Evolutionary conservation across 2,113 vertebrate species (phyloP), one percentile per base, ranked within the genome.

Genomic region (Zosterops borbonicus): DNA sequence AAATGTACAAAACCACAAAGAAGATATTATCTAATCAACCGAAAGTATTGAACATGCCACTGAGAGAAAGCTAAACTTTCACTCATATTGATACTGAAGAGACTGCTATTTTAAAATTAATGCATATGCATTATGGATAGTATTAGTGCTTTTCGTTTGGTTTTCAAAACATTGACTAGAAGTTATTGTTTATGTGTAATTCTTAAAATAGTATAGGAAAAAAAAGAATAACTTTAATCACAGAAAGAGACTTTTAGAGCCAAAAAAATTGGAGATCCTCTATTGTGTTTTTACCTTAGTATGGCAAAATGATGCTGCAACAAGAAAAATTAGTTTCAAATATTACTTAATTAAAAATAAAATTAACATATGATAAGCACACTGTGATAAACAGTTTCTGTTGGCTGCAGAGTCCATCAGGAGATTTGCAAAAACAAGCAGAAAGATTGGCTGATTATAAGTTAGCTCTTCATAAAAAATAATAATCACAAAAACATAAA

Each of bases 261-360:
- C 3, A 35, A 62, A 67, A 67, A 79, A 64, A 14, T 0, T 27
- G 4, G 17, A 79, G n/a, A 80, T 13, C 2, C 6, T 73, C 29
- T 42, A 22, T 18, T 52, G 15, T 13, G 21, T 60, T 95, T 90
- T 92, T 92, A 64, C 42, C 25, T 88, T 74, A 71, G 71, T 89
- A 83, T 14, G 46, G 44, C 47, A 87, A 92, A 76, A 95, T 53
- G 41, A 82, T 50, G 42, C 49, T 74, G 25, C 65, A 92, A 94
- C 39, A 60, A 93, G 62, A 91, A 95, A 95, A 95, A 94, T 15
- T 35, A 5, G 58, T 86, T 90, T 68, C 53, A 87, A 80, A 94
- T 96, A 69, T 10, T 85, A 83, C n/a, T 80, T 93, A 37, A 62
- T 46, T 46, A 46, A 80, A 71, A 83, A 22, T 19, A 22, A 22